Evolutionary conservation across 2,888 invertebrate species (phyloP).

Genomic region (Synanthedon andrenaeformis): DNA sequence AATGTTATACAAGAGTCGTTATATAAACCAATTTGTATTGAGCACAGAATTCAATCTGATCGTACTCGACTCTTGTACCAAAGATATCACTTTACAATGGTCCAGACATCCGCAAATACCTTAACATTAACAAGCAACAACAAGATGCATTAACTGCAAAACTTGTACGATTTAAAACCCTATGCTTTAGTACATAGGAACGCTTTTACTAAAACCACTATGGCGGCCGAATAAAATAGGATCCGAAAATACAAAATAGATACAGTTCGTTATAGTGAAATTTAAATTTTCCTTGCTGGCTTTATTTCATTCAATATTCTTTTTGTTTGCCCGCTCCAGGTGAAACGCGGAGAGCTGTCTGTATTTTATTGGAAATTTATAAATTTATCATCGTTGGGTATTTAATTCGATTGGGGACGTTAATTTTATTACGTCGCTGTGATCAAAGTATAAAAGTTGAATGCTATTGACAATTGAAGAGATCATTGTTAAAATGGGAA

Average conservation of each 20-base stretch:
- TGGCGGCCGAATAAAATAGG: constrained; percentile 18
- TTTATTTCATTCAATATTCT: constrained; percentile 39
- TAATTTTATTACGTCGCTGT: constrained; percentile 11
- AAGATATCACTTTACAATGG: constrained; percentile 37
- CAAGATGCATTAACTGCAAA: constrained; percentile 2
- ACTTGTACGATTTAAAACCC: no score
- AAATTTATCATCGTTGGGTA: constrained; percentile 20
- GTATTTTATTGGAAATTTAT: constrained; percentile 21
- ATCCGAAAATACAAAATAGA: constrained; percentile 37
- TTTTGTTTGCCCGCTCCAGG: constrained; percentile 15
- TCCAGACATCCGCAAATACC: constrained; percentile 12
- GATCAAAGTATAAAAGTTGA: neutral
- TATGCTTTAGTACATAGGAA: no score
- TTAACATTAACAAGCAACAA: no score
- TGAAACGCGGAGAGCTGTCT: neutral
- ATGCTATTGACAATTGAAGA: neutral
- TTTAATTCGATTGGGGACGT: constrained; percentile 29
- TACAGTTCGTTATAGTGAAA: constrained; percentile 53
- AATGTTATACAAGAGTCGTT: no score
- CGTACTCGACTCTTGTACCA: constrained; percentile 11
- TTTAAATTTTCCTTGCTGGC: constrained; percentile 48
- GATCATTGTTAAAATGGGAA: neutral
- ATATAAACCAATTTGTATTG: neutral
- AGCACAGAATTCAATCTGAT: constrained; percentile 4
- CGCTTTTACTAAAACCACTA: no score